Conservation (phyloP, 1,140 invertebrate species). For the Pseudomyrmex sp. region DNA sequence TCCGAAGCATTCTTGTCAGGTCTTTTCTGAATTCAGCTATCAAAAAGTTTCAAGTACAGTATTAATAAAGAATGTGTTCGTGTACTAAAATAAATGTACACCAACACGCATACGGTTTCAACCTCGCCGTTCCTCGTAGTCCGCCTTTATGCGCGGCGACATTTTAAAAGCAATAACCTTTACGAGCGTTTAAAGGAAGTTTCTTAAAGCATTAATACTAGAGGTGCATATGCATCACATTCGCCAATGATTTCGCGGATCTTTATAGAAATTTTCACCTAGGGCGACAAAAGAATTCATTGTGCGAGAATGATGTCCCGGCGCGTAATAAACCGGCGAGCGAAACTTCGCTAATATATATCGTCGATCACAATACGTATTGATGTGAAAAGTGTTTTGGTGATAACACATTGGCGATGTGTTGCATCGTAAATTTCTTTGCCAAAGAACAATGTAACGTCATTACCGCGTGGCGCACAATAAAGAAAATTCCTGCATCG, state of each 20-base stretch:
- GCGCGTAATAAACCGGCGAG: conserved; percentile 45
- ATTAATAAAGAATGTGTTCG: conserved; percentile 53
- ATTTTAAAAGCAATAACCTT: conserved; percentile 61
- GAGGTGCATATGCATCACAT: conserved; percentile 48
- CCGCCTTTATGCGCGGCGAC: conserved; percentile 37
- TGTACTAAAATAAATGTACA: conserved; percentile 16
- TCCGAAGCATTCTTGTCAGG: conserved; percentile 33
- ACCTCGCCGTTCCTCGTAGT: neutral
- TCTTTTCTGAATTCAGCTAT: conserved; percentile 45
- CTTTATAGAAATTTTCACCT: conserved; percentile 46
- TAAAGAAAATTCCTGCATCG: conserved; percentile 18
- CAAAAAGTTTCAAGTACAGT: conserved; percentile 50
- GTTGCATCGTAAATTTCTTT: conserved; percentile 33
- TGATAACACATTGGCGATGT: conserved; percentile 4
- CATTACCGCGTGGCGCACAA: conserved; percentile 32
- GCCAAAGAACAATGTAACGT: conserved; percentile 27
- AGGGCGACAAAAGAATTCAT: conserved; percentile 54
- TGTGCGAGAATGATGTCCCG: conserved; percentile 4
- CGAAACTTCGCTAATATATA: conserved; percentile 9
- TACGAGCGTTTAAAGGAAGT: conserved; percentile 49
- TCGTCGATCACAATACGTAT: conserved; percentile 37
- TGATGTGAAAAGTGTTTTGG: conserved; percentile 38
- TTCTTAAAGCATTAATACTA: conserved; percentile 55
- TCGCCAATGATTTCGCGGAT: conserved; percentile 43
- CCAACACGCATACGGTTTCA: conserved; percentile 7